Evolutionary conservation across 1,140 invertebrate species (phyloP).

Genomic region (Neodiprion virginianus): DNA sequence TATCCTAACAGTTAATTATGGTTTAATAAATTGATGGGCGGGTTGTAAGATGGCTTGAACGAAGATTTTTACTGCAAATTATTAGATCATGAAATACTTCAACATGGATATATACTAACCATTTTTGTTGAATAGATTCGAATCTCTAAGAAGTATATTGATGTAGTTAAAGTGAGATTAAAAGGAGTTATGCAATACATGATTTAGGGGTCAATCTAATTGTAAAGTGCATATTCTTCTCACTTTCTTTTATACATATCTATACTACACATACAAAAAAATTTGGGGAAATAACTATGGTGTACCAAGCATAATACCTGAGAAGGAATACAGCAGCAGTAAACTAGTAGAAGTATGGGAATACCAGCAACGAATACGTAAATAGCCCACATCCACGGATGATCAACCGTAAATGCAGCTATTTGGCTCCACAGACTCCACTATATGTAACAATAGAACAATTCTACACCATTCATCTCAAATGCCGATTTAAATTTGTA

Average conservation of each 20-base stretch:
- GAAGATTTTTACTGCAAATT: constrained; percentile 22
- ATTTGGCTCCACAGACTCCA: constrained; percentile 82
- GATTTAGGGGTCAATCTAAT: too few relatives aligned
- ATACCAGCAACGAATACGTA: constrained; percentile 84
- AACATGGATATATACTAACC: too few relatives aligned
- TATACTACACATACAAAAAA: too few relatives aligned
- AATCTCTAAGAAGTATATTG: too few relatives aligned
- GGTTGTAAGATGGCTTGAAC: constrained; percentile 47
- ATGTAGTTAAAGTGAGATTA: too few relatives aligned
- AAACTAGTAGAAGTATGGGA: constrained; percentile 78
- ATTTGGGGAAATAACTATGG: neutral
- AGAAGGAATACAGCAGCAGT: constrained; percentile 77
- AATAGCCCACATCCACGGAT: constrained; percentile 91
- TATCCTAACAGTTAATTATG: constrained; percentile 60
- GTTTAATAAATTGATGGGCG: constrained; percentile 21
- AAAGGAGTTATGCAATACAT: too few relatives aligned
- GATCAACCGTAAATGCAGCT: constrained; percentile 82
- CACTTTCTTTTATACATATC: too few relatives aligned
- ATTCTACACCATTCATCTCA: constrained; percentile 7
- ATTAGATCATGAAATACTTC: constrained; percentile 17
- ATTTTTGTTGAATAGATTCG: too few relatives aligned
- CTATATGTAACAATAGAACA: constrained; percentile 62
- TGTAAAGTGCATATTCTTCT: too few relatives aligned
- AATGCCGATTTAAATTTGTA: constrained; percentile 2
- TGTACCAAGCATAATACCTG: constrained; percentile 57